Base-by-base conservation (phyloP, 92 coral and sea anemone species). In the Galaxea fascicularis region DNA sequence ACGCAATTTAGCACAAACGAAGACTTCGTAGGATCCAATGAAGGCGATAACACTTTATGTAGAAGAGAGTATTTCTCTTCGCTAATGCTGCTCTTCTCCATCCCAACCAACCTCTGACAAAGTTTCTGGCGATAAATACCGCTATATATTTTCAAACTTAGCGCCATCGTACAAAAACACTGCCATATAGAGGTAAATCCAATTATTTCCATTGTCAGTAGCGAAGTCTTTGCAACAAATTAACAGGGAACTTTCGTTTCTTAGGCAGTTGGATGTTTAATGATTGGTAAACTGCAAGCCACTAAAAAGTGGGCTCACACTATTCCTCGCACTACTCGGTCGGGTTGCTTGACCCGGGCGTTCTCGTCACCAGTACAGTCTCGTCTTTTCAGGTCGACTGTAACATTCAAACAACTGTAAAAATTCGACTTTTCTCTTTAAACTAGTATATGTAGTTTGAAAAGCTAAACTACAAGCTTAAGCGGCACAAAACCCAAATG, bases 151-250 rank as follows among this genome's bases (percentile, higher is more conserved):
- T 71, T 71, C 76, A 71, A 71, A 71, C 31, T 27, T 71, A 51
- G 76, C 76, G 76, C 76, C 76, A 45, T 18, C 12, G 9, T 45
- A 22, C 76, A 24, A 45, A 21, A 44, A 71, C 59, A 71, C 10
- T 22, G 28, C 76, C 76, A 71, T 71, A 71, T 71, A 71, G 46
- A 71, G 76, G 18, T 71, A 46, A 71, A 46, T 71, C 76, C 76
- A 71, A 24, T 47, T 71, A 71, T 71, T 46, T 71, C 76, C 58
- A 71, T 71, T 71, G 76, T 47, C n/a, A 8, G 25, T 15, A 18
- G 26, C 18, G 41, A 2, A 35, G 6, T 35, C 41, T 35, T 56
- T 24, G 62, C 18, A 56, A 56, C 62, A 14, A 56, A 56, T 56
- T 56, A 17, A 56, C 62, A 16, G 18, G 18, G 8, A 21, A 8